Conservation (phyloP, 2,888 invertebrate genomes). For the Strigamia crassipes region DNA sequence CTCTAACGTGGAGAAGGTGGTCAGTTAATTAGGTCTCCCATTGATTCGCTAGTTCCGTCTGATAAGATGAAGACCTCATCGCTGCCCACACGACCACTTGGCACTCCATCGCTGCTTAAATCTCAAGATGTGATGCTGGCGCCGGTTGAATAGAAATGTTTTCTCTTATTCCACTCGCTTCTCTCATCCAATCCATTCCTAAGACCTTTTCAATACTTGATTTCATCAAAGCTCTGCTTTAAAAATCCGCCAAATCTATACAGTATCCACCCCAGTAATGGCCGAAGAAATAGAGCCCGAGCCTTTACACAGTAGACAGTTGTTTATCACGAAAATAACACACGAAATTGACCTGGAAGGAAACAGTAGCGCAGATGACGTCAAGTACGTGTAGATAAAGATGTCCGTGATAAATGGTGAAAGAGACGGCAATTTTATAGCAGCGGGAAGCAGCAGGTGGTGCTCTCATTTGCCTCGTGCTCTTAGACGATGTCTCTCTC, state of each 20-base stretch:
- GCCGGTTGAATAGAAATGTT: conserved; percentile 38
- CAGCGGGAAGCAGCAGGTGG: conserved; percentile 40
- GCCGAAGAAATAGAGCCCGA: background rate
- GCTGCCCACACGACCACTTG: conserved; percentile 39
- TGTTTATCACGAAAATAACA: conserved; percentile 6
- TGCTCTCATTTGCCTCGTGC: conserved; percentile 29
- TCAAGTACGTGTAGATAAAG: conserved; percentile 31
- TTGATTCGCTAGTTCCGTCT: conserved; percentile 42
- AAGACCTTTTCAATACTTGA: conserved; percentile 10
- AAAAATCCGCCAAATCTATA: background rate
- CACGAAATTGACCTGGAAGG: conserved; percentile 6
- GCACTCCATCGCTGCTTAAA: conserved; percentile 36
- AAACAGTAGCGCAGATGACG: conserved; percentile 27
- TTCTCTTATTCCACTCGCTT: background rate
- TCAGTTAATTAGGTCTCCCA: conserved; percentile 38
- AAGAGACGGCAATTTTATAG: conserved; percentile 30
- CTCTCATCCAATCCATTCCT: background rate
- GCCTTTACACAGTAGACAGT: background rate
- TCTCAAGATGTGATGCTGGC: conserved; percentile 34
- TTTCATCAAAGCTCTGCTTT: background rate
- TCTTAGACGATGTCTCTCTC: conserved; percentile 19
- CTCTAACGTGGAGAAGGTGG: conserved; percentile 40
- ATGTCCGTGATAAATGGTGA: conserved; percentile 32
- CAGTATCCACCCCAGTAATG: background rate
- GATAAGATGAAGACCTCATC: conserved; percentile 42